Evolutionary conservation across 2,797 vertebrate genomes (phyloP), one percentile per base, ranked within the genome.

Genomic region (Erethizon dorsatum): DNA sequence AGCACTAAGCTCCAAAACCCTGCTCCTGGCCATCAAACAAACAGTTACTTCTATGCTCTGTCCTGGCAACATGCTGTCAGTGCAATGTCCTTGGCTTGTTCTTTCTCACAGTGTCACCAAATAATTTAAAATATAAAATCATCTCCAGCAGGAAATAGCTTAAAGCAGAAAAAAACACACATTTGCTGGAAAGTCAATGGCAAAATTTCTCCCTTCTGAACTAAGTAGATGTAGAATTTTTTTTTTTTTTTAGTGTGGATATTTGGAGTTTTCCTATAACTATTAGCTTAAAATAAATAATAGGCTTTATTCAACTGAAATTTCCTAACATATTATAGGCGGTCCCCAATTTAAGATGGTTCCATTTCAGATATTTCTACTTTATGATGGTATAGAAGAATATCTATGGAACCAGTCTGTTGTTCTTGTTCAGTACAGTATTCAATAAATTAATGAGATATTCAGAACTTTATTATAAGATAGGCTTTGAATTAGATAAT

Each of bases 101-200:
- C 52, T 83, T 88, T 75, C 85, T 88, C 88, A 92, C 8, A 95
- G 90, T 24, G 56, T 80, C n/a, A 91, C 28, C 59, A 73, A 59
- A 15, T 91, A 82, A 88, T 80, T 91, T 90, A 95, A 96, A 95
- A 92, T 69, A 90, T 50, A 65, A 97, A 89, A 88, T 95, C 87
- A 65, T 47, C n/a, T 93, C 41, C 57, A 83, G 17, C 28, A 71
- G 41, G 4, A 85, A 90, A 93, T 88, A 85, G 47, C 96, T 94
- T 73, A 92, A 83, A 95, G 73, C n/a, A 71, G 52, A 96, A 97
- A 96, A 97, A 97, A 90, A 54, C 6, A 91, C 1, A 84, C 3
- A 61, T 87, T 61, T 93, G 10, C 37, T 92, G 37, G n/a, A 77
- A 96, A 97, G 83, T 78, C 85, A 87, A 77, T 22, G 63, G 20